Percentiles rank a stretch among this genome's conserved stretches.
Evolutionary conservation across 2,888 invertebrate species (phyloP).

Genomic region (Mayetiola destructor): DNA sequence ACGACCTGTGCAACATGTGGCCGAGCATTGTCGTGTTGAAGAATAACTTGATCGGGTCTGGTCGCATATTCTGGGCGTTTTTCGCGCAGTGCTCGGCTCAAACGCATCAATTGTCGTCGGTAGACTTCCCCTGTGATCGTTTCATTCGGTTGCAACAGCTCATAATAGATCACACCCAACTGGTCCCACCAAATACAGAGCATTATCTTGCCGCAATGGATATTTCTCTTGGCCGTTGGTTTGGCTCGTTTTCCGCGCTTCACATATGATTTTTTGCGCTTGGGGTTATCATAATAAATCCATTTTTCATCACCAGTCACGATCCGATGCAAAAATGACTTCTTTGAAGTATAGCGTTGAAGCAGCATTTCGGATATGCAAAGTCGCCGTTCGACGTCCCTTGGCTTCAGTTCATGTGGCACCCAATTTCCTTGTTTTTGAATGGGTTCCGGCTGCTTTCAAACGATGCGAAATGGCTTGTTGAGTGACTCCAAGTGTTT

Average conservation of each 20-base stretch:
- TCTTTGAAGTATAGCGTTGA: not conserved
- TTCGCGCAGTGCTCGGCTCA: constrained; percentile 14
- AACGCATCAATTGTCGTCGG: constrained; percentile 6
- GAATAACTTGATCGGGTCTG: constrained; percentile 18
- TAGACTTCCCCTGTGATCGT: constrained; percentile 13
- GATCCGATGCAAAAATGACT: constrained; percentile 14
- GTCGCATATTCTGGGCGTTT: constrained; percentile 18
- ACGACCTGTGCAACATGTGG: constrained; percentile 6
- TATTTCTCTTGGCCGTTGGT: too few species aligned
- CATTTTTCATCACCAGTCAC: constrained; percentile 18
- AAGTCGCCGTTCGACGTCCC: not conserved
- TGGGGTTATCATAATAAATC: too few species aligned
- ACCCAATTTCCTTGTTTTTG: too few species aligned
- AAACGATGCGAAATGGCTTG: too few species aligned
- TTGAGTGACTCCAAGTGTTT: too few species aligned
- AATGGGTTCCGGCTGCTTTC: too few species aligned
- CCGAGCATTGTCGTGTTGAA: constrained; percentile 6
- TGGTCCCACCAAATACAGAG: too few species aligned
- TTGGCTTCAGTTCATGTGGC: not conserved
- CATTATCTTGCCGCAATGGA: constrained; percentile 19
- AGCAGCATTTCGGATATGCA: not conserved
- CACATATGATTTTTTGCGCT: too few species aligned
- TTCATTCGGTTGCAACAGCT: constrained; percentile 16
- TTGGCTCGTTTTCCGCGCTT: too few species aligned
- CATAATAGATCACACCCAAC: constrained; percentile 14